phyloP scores from a whole-genome alignment of 2,797 vertebrate species.

The Emydoidea blandingii region DNA sequence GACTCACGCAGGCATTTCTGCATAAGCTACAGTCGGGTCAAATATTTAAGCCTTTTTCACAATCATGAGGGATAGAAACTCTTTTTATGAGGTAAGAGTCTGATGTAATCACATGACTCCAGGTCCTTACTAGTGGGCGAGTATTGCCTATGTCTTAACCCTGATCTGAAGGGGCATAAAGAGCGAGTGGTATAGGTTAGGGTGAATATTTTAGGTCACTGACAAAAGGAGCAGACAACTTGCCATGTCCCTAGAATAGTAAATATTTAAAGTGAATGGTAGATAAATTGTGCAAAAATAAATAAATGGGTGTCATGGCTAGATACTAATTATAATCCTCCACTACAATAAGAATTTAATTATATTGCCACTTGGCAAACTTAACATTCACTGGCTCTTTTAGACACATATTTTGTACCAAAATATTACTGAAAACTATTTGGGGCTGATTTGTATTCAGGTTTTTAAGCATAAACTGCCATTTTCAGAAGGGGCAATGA shows the following conservation, averaged over 20 bases:
- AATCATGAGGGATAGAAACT: too few relatives aligned
- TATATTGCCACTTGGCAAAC: background rate
- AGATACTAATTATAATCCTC: background rate
- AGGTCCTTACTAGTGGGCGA: too few relatives aligned
- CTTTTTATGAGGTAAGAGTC: too few relatives aligned
- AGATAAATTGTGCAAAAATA: conserved; percentile 27
- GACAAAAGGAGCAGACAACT: too few relatives aligned
- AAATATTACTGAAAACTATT: background rate
- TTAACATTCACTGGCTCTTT: background rate
- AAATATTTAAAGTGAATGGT: conserved; percentile 16
- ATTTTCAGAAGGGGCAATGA: background rate
- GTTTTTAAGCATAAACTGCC: background rate
- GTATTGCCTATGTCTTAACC: background rate
- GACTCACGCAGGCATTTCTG: too few relatives aligned
- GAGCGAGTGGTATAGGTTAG: background rate
- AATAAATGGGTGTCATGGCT: background rate
- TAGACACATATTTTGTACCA: background rate
- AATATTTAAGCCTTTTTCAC: too few relatives aligned
- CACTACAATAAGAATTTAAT: too few relatives aligned
- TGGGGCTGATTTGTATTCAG: background rate
- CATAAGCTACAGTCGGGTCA: too few relatives aligned
- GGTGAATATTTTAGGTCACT: background rate
- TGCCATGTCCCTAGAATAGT: background rate
- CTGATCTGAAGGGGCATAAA: background rate
- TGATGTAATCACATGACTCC: too few relatives aligned